Evolutionary conservation across 1,140 invertebrate genomes (phyloP).

Genomic region (Drosophila trapezifrons): DNA sequence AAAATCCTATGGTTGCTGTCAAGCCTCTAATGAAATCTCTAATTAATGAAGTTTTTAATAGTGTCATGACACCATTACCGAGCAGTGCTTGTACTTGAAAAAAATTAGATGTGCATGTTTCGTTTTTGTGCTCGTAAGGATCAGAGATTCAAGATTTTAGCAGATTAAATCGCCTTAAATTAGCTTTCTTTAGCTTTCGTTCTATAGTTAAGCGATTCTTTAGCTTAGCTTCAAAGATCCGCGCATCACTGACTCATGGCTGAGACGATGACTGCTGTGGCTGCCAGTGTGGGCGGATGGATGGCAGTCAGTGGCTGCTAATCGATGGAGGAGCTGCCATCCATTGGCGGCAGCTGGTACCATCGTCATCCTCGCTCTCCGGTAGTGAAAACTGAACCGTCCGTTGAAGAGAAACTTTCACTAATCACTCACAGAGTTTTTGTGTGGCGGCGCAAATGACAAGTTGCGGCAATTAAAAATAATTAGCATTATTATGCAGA

Average conservation of each 20-base stretch:
- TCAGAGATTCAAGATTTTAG: too few relatives aligned
- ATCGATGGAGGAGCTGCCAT: conserved; percentile 31
- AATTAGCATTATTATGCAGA: conserved; percentile 80
- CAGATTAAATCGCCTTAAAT: too few relatives aligned
- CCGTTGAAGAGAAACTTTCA: conserved; percentile 54
- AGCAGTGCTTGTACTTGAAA: too few relatives aligned
- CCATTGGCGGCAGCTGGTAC: conserved; percentile 19
- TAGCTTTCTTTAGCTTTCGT: not conserved
- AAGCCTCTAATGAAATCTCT: too few relatives aligned
- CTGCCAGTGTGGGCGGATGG: conserved; percentile 21
- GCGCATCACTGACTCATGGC: conserved; percentile 1
- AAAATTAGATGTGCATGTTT: too few relatives aligned
- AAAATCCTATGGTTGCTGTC: too few relatives aligned
- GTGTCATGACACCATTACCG: too few relatives aligned
- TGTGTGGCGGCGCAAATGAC: conserved; percentile 64
- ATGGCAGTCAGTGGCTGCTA: conserved; percentile 27
- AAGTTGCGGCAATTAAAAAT: conserved; percentile 80
- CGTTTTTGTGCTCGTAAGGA: too few relatives aligned
- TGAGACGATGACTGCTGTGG: conserved; percentile 5
- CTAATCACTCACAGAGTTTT: conserved; percentile 39
- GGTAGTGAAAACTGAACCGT: conserved; percentile 42
- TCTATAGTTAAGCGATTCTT: not conserved
- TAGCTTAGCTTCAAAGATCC: not conserved
- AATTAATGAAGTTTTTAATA: too few relatives aligned
- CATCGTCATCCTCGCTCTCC: conserved; percentile 6